Base-by-base conservation (phyloP, 2,113 vertebrate species). In the Coregonus clupeaformis region DNA sequence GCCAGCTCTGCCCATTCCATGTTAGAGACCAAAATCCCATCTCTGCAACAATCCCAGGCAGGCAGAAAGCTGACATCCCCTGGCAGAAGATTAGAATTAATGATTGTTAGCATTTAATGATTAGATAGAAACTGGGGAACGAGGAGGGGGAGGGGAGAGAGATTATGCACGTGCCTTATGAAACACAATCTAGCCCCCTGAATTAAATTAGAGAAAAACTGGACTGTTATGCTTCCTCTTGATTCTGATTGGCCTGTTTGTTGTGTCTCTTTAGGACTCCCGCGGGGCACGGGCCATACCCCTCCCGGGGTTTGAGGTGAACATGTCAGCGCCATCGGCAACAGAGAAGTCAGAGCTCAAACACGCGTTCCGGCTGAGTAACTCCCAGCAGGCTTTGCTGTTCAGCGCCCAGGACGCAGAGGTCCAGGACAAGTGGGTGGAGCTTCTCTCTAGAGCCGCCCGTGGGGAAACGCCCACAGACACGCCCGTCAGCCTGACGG, bases 351-450 rank as follows among this genome's bases (percentile, higher is more conserved):
- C 87, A 0, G 94, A 94, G 18, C 67, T 76, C 14, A 93, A 93
- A 59, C 89, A 95, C 0, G 66, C 87, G 4, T 92, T 97, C 87
- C 93, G 90, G 81, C 92, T 97, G 68, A 94, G 89, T 80, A 91
- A 94, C 85, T 88, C 90, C 74, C 94, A 94, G 82, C 94, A 95
- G 82, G 89, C 89, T 69, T 84, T 95, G 6, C 93, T 94, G 86
- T 89, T 97, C 87, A 93, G 94, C 30, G 88, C 92, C 0, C 90
- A 93, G 14, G 94, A 97, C 6, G 86, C 90, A 32, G 94, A 96
- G 67, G 82, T 94, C 62, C 94, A 93, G 82, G 80, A 84, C 78
- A 94, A 90, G 84, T 98, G 96, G 96, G 82, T 94, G 87, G 93
- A 94, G 68, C 71, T 94, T 74, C 94, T 97, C 82, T 92, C 88